phyloP scores from a whole-genome alignment of 2,797 vertebrate genomes.

The Triplophysa bombifrons region DNA sequence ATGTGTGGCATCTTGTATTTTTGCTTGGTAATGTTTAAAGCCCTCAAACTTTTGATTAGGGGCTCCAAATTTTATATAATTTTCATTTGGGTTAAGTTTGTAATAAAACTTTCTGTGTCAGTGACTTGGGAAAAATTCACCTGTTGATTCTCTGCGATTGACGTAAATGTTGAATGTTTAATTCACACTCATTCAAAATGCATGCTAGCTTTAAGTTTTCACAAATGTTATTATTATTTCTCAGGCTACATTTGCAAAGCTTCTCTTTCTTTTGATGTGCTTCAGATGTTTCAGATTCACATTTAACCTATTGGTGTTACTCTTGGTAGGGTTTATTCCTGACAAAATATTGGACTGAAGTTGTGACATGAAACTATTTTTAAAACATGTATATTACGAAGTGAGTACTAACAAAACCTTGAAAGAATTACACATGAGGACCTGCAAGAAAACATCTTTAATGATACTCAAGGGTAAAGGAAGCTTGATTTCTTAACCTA shows the following conservation, averaged over 20 bases:
- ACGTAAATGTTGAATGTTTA: constrained; percentile 33
- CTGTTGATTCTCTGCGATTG: background rate
- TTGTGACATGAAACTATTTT: background rate
- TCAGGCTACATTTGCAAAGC: background rate
- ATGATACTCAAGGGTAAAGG: too few relatives aligned
- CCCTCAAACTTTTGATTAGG: constrained; percentile 44
- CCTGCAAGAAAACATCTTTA: too few relatives aligned
- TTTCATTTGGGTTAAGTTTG: background rate
- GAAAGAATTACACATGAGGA: background rate
- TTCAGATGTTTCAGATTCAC: too few relatives aligned
- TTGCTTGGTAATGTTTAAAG: constrained; percentile 39
- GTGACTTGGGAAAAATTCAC: constrained; percentile 2
- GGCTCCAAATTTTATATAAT: constrained; percentile 19
- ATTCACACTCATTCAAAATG: constrained; percentile 30
- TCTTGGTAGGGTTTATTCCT: background rate
- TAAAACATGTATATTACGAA: background rate
- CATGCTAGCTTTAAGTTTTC: constrained; percentile 34
- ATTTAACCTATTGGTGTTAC: background rate
- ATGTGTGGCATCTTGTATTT: constrained; percentile 26
- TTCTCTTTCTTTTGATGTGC: constrained; percentile 10
- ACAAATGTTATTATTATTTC: constrained; percentile 2
- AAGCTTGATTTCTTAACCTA: too few relatives aligned
- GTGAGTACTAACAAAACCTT: background rate
- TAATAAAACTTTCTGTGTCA: constrained; percentile 15
- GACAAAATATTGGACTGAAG: background rate